Conservation (phyloP, 2,888 invertebrate genomes). For the Cerastis rubricosa region DNA sequence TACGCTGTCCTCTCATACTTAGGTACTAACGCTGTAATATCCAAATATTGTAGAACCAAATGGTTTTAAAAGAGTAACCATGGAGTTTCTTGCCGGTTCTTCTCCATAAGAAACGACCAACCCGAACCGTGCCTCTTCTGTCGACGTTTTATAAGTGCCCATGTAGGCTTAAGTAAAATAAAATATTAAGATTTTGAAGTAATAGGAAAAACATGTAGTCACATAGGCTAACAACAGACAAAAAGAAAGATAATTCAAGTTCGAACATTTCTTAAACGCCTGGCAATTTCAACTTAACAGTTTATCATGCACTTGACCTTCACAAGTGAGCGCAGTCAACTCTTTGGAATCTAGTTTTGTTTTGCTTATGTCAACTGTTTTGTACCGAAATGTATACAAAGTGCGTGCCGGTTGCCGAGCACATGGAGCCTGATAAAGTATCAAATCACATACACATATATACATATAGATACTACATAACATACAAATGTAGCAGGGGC, state of each 20-base stretch:
- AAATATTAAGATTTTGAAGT: too few relatives aligned
- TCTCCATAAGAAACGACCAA: too few relatives aligned
- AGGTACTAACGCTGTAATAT: too few relatives aligned
- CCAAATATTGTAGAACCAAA: too few relatives aligned
- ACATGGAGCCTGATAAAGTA: constrained; percentile 3
- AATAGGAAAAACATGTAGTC: too few relatives aligned
- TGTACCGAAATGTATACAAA: background rate
- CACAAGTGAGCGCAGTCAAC: background rate
- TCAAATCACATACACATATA: background rate
- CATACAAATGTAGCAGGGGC: background rate
- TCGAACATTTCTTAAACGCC: background rate
- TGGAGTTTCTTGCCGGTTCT: too few relatives aligned
- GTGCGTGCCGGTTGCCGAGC: background rate
- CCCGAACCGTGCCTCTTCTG: too few relatives aligned
- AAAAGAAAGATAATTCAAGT: background rate
- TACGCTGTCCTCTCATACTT: too few relatives aligned
- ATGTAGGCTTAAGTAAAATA: too few relatives aligned
- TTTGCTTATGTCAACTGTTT: background rate
- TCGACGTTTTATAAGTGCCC: too few relatives aligned
- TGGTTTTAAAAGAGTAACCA: too few relatives aligned
- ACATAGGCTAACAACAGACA: background rate
- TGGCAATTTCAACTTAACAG: too few relatives aligned
- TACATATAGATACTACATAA: background rate
- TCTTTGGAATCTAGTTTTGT: background rate
- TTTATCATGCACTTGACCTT: constrained; percentile 1